phyloP scores from a whole-genome alignment of 2,797 vertebrate genomes.

The Spinus pinus region DNA sequence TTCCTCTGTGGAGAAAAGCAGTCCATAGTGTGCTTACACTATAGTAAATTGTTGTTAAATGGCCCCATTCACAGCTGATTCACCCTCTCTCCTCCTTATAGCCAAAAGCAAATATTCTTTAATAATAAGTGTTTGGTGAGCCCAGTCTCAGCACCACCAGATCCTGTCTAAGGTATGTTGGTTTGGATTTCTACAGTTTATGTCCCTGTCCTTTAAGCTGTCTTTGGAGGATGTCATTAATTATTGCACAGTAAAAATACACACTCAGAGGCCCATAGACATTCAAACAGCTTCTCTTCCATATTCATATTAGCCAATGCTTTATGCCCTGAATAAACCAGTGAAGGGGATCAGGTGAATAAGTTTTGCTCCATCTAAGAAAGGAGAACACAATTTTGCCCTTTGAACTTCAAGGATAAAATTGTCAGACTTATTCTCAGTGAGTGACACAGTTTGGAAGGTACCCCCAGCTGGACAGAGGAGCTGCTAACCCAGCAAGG shows the following conservation, averaged over 20 bases:
- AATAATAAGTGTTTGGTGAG: not conserved
- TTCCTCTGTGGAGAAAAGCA: not conserved
- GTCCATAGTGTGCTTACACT: not conserved
- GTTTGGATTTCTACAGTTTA: not conserved
- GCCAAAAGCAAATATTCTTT: not conserved
- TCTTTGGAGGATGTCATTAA: not conserved
- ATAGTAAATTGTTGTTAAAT: not conserved
- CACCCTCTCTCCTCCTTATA: not conserved
- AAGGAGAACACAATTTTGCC: not conserved
- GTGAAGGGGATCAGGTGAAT: not conserved
- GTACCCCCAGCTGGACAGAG: not conserved
- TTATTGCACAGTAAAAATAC: not conserved
- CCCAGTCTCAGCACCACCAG: not conserved
- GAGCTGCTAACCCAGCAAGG: not conserved
- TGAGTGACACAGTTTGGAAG: not conserved
- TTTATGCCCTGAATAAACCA: slow-evolving; percentile 1
- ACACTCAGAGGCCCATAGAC: not conserved
- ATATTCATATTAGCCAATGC: not conserved
- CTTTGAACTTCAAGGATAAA: not conserved
- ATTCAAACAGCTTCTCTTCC: not conserved
- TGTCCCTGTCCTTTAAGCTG: not conserved
- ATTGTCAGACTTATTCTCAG: not conserved
- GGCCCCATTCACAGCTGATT: not conserved
- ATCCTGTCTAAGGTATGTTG: not conserved
- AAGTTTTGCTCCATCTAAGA: not conserved